Percentiles rank a stretch among this genome's conserved stretches.
Conservation (phyloP, 2,113 vertebrate species). For the Cyanoramphus novaezelandiae region DNA sequence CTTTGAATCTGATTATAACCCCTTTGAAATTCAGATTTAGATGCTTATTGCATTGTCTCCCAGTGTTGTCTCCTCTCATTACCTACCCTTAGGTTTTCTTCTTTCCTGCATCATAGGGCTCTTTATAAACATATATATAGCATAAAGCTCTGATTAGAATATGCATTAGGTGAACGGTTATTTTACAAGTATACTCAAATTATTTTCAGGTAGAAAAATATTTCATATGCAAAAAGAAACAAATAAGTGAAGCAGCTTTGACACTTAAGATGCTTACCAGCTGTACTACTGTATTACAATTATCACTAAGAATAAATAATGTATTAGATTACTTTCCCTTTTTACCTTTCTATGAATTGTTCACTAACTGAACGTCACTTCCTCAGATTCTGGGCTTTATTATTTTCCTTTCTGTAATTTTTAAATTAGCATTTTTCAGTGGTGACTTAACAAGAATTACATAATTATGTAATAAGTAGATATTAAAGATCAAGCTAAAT, state of each 20-base stretch:
- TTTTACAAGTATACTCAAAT: not conserved
- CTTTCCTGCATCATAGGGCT: not conserved
- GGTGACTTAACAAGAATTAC: not conserved
- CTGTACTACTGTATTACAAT: not conserved
- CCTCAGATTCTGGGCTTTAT: not conserved
- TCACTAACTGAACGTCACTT: not conserved
- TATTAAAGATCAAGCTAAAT: not conserved
- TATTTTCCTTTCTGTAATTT: not conserved
- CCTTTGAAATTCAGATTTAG: not conserved
- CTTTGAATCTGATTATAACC: not conserved
- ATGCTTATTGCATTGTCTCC: not conserved
- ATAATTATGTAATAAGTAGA: not conserved
- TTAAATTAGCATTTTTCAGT: not conserved
- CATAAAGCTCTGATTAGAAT: not conserved
- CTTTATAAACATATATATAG: too few species aligned
- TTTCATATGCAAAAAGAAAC: not conserved
- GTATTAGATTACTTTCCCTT: not conserved
- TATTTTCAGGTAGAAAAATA: not conserved
- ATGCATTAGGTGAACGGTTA: not conserved
- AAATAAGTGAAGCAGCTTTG: not conserved
- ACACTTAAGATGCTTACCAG: not conserved
- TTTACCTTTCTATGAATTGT: not conserved
- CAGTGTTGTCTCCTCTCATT: not conserved
- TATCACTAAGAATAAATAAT: not conserved
- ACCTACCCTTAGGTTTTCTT: not conserved